phyloP scores from a whole-genome alignment of 2,113 vertebrate genomes.

The Arizona elegans region DNA sequence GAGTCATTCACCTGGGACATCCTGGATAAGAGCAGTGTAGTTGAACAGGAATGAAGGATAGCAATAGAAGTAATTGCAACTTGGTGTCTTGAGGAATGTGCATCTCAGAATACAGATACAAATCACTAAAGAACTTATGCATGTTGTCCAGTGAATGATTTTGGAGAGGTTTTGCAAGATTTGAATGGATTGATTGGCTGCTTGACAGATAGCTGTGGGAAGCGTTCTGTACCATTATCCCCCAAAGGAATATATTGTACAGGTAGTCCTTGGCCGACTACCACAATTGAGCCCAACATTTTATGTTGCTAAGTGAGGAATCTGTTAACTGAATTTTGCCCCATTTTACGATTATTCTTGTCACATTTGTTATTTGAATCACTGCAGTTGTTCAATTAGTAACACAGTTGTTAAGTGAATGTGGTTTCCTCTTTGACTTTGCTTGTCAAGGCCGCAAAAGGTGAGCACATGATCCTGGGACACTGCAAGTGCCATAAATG shows the following conservation, averaged over 20 bases:
- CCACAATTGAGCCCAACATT: not conserved
- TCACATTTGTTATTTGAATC: not conserved
- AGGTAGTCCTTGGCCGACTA: not conserved
- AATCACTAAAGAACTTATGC: not conserved
- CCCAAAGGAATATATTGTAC: not conserved
- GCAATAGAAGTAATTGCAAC: not conserved
- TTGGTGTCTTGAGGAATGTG: not conserved
- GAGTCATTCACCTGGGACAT: not conserved
- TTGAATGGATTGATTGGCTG: not conserved
- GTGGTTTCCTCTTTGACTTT: not conserved
- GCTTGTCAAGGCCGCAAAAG: too few species aligned
- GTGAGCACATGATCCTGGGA: not conserved
- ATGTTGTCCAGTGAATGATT: too few species aligned
- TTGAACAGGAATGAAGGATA: not conserved
- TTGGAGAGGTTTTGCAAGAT: not conserved
- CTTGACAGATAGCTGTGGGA: not conserved
- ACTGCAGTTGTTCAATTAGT: not conserved
- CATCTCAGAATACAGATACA: not conserved
- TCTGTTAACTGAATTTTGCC: not conserved
- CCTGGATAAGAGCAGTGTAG: too few species aligned
- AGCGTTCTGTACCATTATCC: not conserved
- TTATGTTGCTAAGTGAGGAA: not conserved
- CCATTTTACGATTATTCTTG: not conserved
- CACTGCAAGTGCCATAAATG: not conserved
- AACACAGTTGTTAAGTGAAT: not conserved